Evolutionary conservation across 2,113 vertebrate species (phyloP).

Genomic region (Mustela nigripes): DNA sequence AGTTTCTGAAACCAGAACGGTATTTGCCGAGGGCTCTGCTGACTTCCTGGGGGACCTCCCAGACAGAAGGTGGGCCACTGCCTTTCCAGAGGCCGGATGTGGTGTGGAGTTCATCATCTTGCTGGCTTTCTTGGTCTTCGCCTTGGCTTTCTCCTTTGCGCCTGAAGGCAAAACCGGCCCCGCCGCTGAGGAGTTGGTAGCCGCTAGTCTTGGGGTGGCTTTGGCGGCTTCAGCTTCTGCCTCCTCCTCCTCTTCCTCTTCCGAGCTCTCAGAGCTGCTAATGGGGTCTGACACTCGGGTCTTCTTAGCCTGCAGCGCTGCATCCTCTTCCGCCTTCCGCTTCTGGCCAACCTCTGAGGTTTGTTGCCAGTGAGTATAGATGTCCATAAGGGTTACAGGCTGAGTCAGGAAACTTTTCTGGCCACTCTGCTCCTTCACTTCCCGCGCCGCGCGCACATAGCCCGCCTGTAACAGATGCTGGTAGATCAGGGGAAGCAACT

Average conservation of each 20-base stretch:
- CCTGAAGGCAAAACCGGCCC: neutral
- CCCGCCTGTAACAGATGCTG: conserved; percentile 86
- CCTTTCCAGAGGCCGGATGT: conserved; percentile 62
- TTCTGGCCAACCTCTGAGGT: conserved; percentile 84
- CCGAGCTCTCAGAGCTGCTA: conserved; percentile 90
- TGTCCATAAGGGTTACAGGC: conserved; percentile 86
- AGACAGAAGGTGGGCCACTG: neutral
- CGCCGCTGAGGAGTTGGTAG: neutral
- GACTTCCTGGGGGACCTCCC: conserved; percentile 76
- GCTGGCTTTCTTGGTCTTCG: conserved; percentile 68
- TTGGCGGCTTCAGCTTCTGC: neutral
- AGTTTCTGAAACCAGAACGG: conserved; percentile 81
- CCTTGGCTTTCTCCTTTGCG: conserved; percentile 58
- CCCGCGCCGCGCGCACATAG: conserved; percentile 85
- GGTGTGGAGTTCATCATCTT: conserved; percentile 80
- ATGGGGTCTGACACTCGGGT: conserved; percentile 87
- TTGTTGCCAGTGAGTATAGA: conserved; percentile 89
- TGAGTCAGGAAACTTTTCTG: conserved; percentile 87
- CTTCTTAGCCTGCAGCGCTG: conserved; percentile 79
- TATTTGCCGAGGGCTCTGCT: conserved; percentile 55
- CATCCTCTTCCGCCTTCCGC: conserved; percentile 82
- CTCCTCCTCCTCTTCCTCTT: conserved; percentile 84
- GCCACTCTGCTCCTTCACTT: conserved; percentile 87
- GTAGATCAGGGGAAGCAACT: conserved; percentile 87
- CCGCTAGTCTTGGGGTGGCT: conserved; percentile 49